Base-by-base conservation (phyloP, 2,888 invertebrate species). In the Latheticus oryzae region DNA sequence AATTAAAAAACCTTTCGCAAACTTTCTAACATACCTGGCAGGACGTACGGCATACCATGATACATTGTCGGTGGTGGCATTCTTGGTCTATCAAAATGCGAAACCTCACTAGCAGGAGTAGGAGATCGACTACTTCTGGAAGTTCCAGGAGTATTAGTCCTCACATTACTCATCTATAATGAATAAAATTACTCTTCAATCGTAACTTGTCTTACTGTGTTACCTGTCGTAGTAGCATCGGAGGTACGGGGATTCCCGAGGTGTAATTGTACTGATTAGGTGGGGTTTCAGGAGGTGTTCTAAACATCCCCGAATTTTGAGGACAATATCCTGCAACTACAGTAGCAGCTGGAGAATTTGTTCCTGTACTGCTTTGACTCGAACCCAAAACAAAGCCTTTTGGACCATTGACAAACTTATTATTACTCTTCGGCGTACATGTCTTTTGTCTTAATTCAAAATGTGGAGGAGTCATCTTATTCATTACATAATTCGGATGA, bases 281-380 rank as follows among this genome's bases (percentile, higher is more conserved):
- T 2, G 78, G 77, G 30, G 78, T 78, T 47, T 76, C 76, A 0
- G 78, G 70, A n/a, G 77, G 76, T 12, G 76, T 75, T 47, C 74
- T 61, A 62, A 73, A 76, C 38, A 70, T 62, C 2, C 66, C 69
- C 13, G 67, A 43, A 13, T 52, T 37, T 63, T 63, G 59, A 3
- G 70, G 72, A 61, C 75, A 75, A 62, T 75, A 77, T 2, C 70
- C 72, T 2, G 76, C 70, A 5, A 76, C 66, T 28, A 78, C 76
- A 0, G 78, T 76, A 23, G 75, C 73, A 2, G 78, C 78, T 3
- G 78, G 78, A 7, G 78, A 78, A 63, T 72, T 78, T 1, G 76
- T 74, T n/a, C 77, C 78, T 0, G 75, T 76, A 58, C 78, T 77
- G 52, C 74, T 75, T 47, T 77, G 77, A 67, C 77, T 77, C 15